Conservation (phyloP, 2,888 invertebrate genomes). For the Tipula lateralis region DNA sequence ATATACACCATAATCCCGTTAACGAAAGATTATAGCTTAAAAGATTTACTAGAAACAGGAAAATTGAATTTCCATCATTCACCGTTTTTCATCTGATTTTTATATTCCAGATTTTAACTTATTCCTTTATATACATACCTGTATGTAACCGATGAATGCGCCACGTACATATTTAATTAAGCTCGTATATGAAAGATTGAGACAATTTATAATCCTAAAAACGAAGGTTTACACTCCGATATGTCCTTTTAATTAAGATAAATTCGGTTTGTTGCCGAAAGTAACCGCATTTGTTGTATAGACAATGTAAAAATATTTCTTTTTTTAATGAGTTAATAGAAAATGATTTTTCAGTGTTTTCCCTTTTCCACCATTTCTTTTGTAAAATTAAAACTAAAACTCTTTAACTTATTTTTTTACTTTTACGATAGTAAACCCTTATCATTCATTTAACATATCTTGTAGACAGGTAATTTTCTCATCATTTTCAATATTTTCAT, state of each 20-base stretch:
- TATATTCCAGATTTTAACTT: neutral
- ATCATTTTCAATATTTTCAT: neutral
- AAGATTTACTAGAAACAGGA: neutral
- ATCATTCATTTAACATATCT: constrained; percentile 4
- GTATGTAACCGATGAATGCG: neutral
- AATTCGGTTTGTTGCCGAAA: neutral
- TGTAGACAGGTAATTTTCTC: constrained; percentile 24
- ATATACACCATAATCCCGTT: neutral
- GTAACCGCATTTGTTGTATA: neutral
- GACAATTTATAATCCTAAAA: neutral
- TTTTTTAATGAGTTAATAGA: neutral
- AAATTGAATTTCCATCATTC: neutral
- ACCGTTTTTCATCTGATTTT: neutral
- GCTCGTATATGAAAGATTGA: neutral
- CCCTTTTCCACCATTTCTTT: too few relatives aligned
- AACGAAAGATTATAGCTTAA: neutral
- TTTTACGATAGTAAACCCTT: neutral
- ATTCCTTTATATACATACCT: neutral
- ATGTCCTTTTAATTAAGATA: neutral
- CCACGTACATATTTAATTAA: neutral
- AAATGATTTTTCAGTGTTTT: neutral
- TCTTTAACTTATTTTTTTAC: neutral
- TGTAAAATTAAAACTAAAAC: neutral
- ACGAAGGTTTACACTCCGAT: neutral
- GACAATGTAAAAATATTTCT: neutral